Base-by-base conservation (phyloP, 2,888 invertebrate genomes). In the Lamproptera curius region DNA sequence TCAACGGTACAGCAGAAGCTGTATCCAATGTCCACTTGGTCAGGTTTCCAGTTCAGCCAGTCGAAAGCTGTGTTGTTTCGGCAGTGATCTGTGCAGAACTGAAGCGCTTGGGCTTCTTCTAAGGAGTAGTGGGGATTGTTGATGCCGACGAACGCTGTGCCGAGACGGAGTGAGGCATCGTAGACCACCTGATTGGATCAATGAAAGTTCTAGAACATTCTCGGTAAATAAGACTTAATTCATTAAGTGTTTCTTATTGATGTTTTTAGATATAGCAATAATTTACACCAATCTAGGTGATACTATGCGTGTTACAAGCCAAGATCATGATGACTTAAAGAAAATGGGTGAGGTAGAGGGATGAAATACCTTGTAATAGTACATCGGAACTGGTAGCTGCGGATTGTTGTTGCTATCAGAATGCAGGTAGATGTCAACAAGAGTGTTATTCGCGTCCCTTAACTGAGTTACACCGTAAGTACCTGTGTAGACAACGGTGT, bases 1-100 rank as follows among this genome's bases (percentile, higher is more conserved):
- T 85, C 73, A 15, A 92, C 77, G 1, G 79, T 76, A 64, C 92
- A 92, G 59, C 91, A 91, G 70, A 92, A 92, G 37, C 90, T 89
- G 68, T 90, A 89, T 0, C 92, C 92, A 13, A 79, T 63, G 46
- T 75, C 73, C 16, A 89, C 73, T 55, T 89, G 77, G 50, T 87
- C 75, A 0, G 85, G 73, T 14, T 74, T 65, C 91, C 91, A 92
- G 1, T 64, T 68, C n/a, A 92, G 67, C 92, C 92, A 92, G 57
- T 73, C 76, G 58, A 92, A 86, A 40, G 89, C 82, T n/a, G 69
- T 57, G 64, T 92, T 91, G 54, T 91, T 73, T 46, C 90, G 82
- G 55, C 88, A 88, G 1, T 66, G 71, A 63, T 90, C 89, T 0
- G 75, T 67, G 61, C 91, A 91, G 64, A 91, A 87, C 13, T 77